phyloP scores from a whole-genome alignment of 2,888 invertebrate species.

The Amiota communis region DNA sequence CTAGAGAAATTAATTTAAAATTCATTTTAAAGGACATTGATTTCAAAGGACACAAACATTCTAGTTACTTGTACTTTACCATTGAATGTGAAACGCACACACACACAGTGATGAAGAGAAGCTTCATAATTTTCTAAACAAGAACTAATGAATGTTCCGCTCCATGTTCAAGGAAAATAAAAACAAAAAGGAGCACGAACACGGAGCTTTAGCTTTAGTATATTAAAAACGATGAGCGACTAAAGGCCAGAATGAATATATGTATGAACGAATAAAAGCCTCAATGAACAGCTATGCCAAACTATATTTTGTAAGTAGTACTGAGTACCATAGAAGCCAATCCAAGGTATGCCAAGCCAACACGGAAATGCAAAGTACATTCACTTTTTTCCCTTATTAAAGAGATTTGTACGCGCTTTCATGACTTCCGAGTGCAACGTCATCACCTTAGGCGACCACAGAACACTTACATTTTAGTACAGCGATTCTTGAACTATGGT shows the following conservation, averaged over 20 bases:
- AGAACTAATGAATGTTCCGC: background rate
- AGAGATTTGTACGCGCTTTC: slow-evolving; percentile 9
- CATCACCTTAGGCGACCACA: slow-evolving; percentile 47
- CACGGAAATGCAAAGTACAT: slow-evolving; percentile 67
- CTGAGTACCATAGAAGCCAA: slow-evolving; percentile 46
- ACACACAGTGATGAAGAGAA: background rate
- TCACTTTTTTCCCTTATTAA: slow-evolving; percentile 52
- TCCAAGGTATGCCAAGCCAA: slow-evolving; percentile 48
- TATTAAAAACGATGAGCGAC: slow-evolving; percentile 7
- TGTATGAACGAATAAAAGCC: slow-evolving; percentile 8
- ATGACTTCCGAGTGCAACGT: slow-evolving; percentile 68
- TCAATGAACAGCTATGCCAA: background rate
- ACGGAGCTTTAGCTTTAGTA: slow-evolving; percentile 34
- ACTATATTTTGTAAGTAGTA: background rate
- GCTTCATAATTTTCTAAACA: slow-evolving; percentile 9
- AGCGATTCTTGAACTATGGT: too few species aligned
- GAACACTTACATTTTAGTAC: slow-evolving; percentile 4
- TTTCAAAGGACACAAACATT: background rate
- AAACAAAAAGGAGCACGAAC: slow-evolving; percentile 43
- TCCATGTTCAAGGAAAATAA: background rate
- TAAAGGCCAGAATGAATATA: background rate
- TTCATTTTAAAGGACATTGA: background rate
- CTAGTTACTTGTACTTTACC: background rate
- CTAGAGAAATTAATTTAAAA: background rate
- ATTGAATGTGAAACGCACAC: slow-evolving; percentile 7